phyloP scores from a whole-genome alignment of 2,888 invertebrate genomes.

The Teleiodes luculella region DNA sequence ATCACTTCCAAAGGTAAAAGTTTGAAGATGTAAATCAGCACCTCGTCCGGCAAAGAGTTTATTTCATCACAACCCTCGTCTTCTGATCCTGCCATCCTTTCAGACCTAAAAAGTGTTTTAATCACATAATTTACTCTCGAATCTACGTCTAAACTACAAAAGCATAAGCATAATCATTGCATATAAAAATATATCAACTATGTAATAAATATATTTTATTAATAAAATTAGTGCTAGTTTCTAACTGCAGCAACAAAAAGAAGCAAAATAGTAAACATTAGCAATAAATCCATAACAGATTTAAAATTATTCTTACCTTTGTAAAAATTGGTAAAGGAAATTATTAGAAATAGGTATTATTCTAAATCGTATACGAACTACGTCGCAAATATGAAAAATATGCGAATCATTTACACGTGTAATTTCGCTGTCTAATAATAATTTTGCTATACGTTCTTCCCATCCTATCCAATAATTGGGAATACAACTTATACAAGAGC shows the following conservation, averaged over 20 bases:
- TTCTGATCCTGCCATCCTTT: conserved; percentile 32
- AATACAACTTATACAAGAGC: no score
- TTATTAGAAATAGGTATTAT: background rate
- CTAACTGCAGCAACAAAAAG: background rate
- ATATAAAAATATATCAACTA: no score
- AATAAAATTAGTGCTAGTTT: no score
- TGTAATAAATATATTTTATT: background rate
- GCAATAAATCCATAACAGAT: no score
- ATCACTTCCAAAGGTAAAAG: conserved; percentile 53
- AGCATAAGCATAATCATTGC: no score
- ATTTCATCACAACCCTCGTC: conserved; percentile 31
- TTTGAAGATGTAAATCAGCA: conserved; percentile 59
- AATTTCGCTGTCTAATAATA: conserved; percentile 39
- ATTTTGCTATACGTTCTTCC: conserved; percentile 16
- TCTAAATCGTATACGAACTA: conserved; percentile 17
- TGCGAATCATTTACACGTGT: conserved; percentile 45
- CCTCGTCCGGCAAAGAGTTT: conserved; percentile 60
- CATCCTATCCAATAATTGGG: conserved; percentile 16
- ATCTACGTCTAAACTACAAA: conserved; percentile 1
- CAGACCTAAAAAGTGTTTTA: background rate
- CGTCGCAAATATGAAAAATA: conserved; percentile 29
- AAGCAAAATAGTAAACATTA: background rate
- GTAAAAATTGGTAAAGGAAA: background rate
- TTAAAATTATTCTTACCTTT: background rate
- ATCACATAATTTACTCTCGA: background rate